Evolutionary conservation across 37 sponge, comb jelly and placozoan species (phyloP).

Genomic region (Crambe crambe): DNA sequence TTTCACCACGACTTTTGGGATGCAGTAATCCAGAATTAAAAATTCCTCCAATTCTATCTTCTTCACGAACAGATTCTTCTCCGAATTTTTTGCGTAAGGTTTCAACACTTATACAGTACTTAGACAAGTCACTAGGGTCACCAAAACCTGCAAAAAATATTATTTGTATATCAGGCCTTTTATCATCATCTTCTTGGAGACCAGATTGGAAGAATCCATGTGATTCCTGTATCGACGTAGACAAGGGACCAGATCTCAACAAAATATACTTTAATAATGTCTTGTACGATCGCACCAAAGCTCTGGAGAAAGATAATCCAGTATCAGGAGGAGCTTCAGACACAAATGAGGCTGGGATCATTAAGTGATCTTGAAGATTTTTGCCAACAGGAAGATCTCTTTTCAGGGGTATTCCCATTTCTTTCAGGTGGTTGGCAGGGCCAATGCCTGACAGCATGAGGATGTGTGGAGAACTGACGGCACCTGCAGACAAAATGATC

Average conservation of each 20-base stretch:
- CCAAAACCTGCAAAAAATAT: slow-evolving; percentile 22
- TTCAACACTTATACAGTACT: neutral
- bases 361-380: slow-evolving; percentile 85
- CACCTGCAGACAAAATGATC: slow-evolving; percentile 78
- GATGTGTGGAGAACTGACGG: slow-evolving; percentile 74
- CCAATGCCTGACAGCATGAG: slow-evolving; percentile 86
- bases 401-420: slow-evolving; percentile 22
- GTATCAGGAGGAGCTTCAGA: neutral
- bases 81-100: slow-evolving; percentile 24
- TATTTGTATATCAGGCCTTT: slow-evolving; percentile 53
- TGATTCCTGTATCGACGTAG: slow-evolving; percentile 31
- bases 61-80: neutral
- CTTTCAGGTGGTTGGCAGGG: slow-evolving; percentile 55
- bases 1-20: slow-evolving; percentile 70
- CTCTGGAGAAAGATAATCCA: neutral
- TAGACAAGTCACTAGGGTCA: neutral
- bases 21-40: slow-evolving; percentile 47
- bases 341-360: slow-evolving; percentile 32
- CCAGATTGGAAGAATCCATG: slow-evolving; percentile 43
- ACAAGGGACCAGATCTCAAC: neutral
- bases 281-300: neutral
- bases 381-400: slow-evolving; percentile 82
- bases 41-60: neutral
- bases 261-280: neutral
- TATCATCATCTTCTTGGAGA: slow-evolving; percentile 3